These are phyloP conservation scores for Patagioenas fasciata DNA, from an alignment of 2,113 vertebrate species.

Conservation along the genomic window DNA sequence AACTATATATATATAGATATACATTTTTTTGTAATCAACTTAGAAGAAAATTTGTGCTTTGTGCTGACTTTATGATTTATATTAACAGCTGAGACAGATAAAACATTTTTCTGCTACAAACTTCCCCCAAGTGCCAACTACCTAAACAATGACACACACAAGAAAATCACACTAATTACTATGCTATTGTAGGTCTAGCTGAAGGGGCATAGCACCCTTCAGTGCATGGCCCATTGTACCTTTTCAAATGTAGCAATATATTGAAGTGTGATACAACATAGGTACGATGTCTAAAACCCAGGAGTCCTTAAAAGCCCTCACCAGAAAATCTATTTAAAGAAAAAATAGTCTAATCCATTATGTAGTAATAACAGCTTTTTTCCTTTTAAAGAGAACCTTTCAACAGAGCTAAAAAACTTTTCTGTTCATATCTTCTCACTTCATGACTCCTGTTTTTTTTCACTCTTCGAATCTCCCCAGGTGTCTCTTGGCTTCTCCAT, in stretches of 20 bases:
- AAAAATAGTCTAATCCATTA: background rate
- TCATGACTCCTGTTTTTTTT: background rate
- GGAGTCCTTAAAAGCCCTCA: background rate
- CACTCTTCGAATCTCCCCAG: background rate
- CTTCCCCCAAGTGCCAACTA: background rate
- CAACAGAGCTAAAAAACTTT: background rate
- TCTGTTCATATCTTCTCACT: background rate
- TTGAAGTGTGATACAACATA: background rate
- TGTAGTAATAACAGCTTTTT: background rate
- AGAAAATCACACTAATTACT: conserved; percentile 43
- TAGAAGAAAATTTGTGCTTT: conserved; percentile 6
- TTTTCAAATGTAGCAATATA: conserved; percentile 1
- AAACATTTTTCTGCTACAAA: background rate
- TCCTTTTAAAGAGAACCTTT: background rate
- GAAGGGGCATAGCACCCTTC: background rate
- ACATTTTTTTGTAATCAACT: background rate
- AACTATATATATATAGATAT: background rate
- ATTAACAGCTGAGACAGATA: conserved; percentile 11
- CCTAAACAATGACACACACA: background rate
- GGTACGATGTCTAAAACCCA: background rate
- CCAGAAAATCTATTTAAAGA: background rate
- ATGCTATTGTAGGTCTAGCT: background rate
- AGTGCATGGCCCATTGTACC: background rate
- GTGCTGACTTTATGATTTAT: background rate
- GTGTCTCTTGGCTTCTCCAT: background rate